Conservation (phyloP, 2,113 vertebrate genomes). For the Bubalus kerabau region DNA sequence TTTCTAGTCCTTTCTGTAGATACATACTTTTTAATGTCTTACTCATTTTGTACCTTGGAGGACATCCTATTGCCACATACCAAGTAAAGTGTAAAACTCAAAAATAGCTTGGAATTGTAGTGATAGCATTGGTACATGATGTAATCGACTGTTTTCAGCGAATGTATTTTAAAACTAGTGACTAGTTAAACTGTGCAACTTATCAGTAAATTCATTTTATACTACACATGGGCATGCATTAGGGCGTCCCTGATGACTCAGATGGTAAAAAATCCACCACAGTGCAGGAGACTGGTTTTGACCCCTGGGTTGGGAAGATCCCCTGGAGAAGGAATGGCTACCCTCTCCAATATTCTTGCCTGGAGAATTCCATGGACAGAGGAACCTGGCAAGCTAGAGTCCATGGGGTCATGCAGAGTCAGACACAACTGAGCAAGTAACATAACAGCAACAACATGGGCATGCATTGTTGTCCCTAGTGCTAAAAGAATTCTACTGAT, state of each 20-base stretch:
- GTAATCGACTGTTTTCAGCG: background rate
- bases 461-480: background rate
- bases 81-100: background rate
- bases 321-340: background rate
- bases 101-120: background rate
- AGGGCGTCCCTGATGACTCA: background rate
- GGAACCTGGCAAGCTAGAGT: background rate
- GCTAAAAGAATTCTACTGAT: background rate
- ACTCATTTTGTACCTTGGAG: background rate
- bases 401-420: background rate
- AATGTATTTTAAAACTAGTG: constrained; percentile 13
- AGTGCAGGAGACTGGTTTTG: background rate
- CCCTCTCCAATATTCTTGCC: background rate
- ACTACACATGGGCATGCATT: background rate
- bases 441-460: background rate
- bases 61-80: background rate
- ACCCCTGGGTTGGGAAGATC: background rate
- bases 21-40: background rate
- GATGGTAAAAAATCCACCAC: background rate
- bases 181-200: background rate
- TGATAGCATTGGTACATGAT: background rate
- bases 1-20: background rate
- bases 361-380: background rate
- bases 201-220: background rate
- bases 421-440: background rate